Conservation (phyloP, 1,140 invertebrate genomes). For the Hyles euphorbiae region DNA sequence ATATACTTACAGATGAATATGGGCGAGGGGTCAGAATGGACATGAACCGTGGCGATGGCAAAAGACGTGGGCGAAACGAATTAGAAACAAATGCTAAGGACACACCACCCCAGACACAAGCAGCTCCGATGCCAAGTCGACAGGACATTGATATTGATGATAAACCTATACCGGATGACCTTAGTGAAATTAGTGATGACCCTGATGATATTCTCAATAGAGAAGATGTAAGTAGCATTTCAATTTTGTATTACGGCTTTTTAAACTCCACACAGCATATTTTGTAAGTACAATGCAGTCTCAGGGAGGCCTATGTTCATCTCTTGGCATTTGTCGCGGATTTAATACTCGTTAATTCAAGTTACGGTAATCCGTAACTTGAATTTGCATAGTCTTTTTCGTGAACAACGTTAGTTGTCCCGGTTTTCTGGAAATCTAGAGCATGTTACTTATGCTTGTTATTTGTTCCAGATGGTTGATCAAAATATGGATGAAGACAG, state of each 20-base stretch:
- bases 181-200: conserved; percentile 91
- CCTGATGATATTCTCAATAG: conserved; percentile 89
- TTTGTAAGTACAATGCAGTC: no score
- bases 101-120: conserved; percentile 27
- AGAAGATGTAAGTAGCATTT: conserved; percentile 78
- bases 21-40: conserved; percentile 60
- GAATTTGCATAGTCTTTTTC: no score
- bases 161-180: conserved; percentile 81
- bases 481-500: conserved; percentile 59
- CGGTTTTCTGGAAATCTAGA: no score
- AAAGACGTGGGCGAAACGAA: conserved; percentile 44
- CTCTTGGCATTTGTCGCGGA: no score
- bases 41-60: conserved; percentile 40
- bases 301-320: no score
- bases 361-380: no score
- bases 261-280: no score
- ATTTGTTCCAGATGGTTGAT: conserved; percentile 51
- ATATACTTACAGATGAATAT: conserved; percentile 32
- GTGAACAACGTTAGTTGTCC: no score
- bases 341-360: no score
- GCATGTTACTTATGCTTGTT: no score
- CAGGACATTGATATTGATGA: conserved; percentile 74
- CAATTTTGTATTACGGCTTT: not conserved
- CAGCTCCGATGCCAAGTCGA: conserved; percentile 26
- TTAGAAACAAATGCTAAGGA: conserved; percentile 43